These are phyloP conservation scores for Ernsta delagoae DNA, from an alignment of 2,888 invertebrate genomes.

Conservation along the genomic window DNA sequence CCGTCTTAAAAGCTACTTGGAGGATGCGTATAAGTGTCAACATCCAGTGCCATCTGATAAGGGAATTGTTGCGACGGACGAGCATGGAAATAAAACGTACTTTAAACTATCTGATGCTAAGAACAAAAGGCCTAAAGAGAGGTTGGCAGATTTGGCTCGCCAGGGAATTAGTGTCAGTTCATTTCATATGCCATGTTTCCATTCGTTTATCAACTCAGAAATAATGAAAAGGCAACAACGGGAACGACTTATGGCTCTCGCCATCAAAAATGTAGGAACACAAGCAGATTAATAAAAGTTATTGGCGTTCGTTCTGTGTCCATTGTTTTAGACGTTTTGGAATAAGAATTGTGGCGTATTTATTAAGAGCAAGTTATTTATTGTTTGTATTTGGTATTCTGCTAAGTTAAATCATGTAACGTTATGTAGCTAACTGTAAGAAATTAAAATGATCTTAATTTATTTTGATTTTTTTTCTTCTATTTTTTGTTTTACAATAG, in stretches of 20 bases:
- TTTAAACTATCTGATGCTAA: conserved; percentile 56
- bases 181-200: conserved; percentile 73
- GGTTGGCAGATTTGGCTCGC: conserved; percentile 53
- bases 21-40: conserved; percentile 57
- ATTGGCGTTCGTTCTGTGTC: conserved; percentile 40
- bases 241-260: conserved; percentile 47
- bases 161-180: conserved; percentile 72
- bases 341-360: conserved; percentile 52
- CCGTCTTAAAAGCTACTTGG: conserved; percentile 36
- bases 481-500: conserved; percentile 36
- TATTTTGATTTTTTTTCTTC: conserved; percentile 44
- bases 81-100: conserved; percentile 64
- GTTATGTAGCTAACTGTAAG: conserved; percentile 61
- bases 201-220: conserved; percentile 68
- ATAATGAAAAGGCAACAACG: conserved; percentile 59
- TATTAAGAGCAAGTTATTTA: conserved; percentile 52
- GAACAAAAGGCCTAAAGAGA: conserved; percentile 60
- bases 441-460: conserved; percentile 45
- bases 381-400: conserved; percentile 58
- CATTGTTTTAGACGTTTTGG: conserved; percentile 45
- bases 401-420: conserved; percentile 71
- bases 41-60: conserved; percentile 66
- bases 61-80: conserved; percentile 65
- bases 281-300: conserved; percentile 27
- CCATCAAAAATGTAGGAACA: conserved; percentile 39